A percentile compares a stretch with the other conserved stretches of the same genome.
Evolutionary conservation across 2,888 invertebrate genomes (phyloP).

Genomic region (Ischnura elegans): DNA sequence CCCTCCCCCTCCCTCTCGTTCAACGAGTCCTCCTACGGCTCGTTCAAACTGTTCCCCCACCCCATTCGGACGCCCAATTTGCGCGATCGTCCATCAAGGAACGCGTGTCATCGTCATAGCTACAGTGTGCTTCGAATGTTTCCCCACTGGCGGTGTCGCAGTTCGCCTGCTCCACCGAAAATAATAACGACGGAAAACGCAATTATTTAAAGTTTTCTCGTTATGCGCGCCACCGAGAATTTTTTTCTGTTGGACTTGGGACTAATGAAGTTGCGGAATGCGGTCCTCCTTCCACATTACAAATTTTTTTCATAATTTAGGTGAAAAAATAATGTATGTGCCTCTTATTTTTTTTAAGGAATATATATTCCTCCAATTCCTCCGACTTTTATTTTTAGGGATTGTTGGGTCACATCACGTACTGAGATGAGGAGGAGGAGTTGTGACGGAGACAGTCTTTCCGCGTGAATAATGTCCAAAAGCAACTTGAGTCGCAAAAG

Average conservation of each 20-base stretch:
- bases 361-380: too few relatives aligned
- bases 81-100: not conserved
- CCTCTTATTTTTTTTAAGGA: not conserved
- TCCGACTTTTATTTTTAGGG: not conserved
- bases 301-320: not conserved
- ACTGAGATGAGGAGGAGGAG: not conserved
- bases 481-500: not conserved
- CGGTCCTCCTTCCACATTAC: not conserved
- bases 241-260: not conserved
- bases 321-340: not conserved
- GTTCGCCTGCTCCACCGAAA: not conserved
- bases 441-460: not conserved
- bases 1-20: not conserved
- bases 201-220: slow-evolving; percentile 57
- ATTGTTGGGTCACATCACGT: not conserved
- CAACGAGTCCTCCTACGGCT: not conserved
- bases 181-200: not conserved
- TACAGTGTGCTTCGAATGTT: not conserved
- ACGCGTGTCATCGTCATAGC: not conserved
- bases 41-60: not conserved
- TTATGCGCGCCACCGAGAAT: not conserved
- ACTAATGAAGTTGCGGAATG: slow-evolving; percentile 1
- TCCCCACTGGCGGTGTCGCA: not conserved
- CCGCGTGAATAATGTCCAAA: not conserved
- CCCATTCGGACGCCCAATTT: not conserved